Evolutionary conservation across 2,113 vertebrate species (phyloP).

Genomic region (Indri indri): DNA sequence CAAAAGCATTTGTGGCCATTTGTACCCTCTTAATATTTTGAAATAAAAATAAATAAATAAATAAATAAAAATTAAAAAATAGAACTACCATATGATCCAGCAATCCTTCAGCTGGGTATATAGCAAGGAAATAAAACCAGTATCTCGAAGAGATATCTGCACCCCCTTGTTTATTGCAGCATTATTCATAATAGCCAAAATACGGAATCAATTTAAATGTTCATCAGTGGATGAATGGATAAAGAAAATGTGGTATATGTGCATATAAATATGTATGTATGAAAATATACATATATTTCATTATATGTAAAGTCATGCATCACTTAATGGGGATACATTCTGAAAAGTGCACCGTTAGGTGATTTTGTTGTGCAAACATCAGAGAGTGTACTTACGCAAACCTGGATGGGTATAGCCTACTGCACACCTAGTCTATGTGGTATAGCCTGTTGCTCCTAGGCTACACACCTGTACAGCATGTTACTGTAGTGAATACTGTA

Average conservation of each 20-base stretch:
- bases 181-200: background rate
- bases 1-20: no score
- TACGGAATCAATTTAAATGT: background rate
- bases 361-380: background rate
- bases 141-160: background rate
- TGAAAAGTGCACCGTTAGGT: background rate
- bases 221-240: background rate
- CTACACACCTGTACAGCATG: background rate
- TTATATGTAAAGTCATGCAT: background rate
- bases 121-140: background rate
- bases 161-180: background rate
- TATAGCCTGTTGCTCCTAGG: background rate
- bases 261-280: background rate
- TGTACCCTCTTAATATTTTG: no score
- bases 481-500: background rate
- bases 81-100: background rate
- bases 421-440: background rate
- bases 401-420: no score
- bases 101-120: background rate
- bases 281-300: background rate
- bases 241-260: background rate
- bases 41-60: no score
- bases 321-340: background rate
- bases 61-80: background rate
- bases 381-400: background rate